Conservation (phyloP, 23 tunicate genomes). For the Styela clava region DNA sequence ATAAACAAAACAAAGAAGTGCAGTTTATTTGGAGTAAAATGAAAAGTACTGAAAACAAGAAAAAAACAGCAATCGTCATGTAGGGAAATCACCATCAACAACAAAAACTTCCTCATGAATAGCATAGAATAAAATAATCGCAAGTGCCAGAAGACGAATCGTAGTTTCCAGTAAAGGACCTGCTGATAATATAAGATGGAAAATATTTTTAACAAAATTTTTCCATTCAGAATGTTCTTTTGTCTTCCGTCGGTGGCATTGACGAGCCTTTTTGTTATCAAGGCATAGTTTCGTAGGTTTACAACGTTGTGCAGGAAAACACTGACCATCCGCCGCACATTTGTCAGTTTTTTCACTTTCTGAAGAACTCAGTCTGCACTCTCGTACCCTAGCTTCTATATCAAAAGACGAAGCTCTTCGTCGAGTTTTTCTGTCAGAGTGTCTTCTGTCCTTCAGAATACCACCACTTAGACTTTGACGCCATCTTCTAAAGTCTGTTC, state of each 20-base stretch:
- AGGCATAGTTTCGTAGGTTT: neutral
- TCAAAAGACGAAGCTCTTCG: neutral
- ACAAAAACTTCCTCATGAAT: conserved; percentile 4
- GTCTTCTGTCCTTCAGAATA: neutral
- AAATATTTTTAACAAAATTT: neutral
- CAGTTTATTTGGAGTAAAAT: no score
- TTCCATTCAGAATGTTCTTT: neutral
- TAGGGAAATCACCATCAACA: conserved; percentile 12
- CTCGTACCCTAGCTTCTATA: neutral
- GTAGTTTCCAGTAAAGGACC: neutral
- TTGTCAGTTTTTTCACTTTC: neutral
- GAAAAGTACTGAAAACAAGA: neutral
- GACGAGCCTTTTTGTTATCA: neutral
- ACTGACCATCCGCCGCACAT: neutral
- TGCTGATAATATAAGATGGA: neutral
- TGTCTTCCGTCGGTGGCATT: neutral
- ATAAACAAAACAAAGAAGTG: no score
- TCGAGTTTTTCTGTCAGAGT: neutral
- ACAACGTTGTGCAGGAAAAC: neutral
- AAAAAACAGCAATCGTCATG: neutral
- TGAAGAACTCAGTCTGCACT: neutral
- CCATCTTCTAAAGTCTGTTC: neutral
- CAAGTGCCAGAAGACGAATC: conserved; percentile 1
- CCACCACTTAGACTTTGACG: neutral
- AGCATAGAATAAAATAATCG: neutral